A percentile compares a stretch with the other conserved stretches of the same genome.
Evolutionary conservation across 2,113 vertebrate species (phyloP).

Genomic region (Phalacrocorax aristotelis): DNA sequence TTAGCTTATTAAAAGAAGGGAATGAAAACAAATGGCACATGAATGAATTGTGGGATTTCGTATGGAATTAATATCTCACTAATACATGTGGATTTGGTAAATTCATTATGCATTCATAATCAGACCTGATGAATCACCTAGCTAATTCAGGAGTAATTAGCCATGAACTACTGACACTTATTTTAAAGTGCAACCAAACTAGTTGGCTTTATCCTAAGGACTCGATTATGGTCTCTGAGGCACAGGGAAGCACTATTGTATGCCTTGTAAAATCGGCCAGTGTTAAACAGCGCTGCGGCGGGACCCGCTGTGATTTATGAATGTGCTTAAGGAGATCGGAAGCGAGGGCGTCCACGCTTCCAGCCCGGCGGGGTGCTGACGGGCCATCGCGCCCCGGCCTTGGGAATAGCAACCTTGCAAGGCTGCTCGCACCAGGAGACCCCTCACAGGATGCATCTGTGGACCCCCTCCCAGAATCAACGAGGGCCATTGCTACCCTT

Average conservation of each 20-base stretch:
- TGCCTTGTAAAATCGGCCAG: background rate
- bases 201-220: conserved; percentile 60
- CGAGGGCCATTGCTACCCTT: background rate
- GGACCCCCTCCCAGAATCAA: background rate
- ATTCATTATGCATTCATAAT: conserved; percentile 79
- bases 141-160: conserved; percentile 80
- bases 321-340: background rate
- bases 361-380: background rate
- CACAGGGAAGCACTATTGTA: background rate
- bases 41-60: conserved; percentile 76
- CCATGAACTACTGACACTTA: conserved; percentile 74
- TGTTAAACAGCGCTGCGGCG: background rate
- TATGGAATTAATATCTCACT: conserved; percentile 76
- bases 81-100: conserved; percentile 76
- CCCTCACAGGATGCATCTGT: background rate
- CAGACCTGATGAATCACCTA: conserved; percentile 80
- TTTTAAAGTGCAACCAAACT: conserved; percentile 68
- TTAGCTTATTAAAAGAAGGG: conserved; percentile 78
- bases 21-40: conserved; percentile 81
- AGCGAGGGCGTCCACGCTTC: background rate
- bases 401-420: background rate
- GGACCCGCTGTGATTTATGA: background rate
- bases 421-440: background rate
- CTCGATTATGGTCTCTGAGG: background rate
- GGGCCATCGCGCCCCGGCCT: background rate